A percentile compares a stretch with the other conserved stretches of the same genome.
Conservation (phyloP, 2,113 vertebrate genomes). For the Leptobrachium ailaonicum region DNA sequence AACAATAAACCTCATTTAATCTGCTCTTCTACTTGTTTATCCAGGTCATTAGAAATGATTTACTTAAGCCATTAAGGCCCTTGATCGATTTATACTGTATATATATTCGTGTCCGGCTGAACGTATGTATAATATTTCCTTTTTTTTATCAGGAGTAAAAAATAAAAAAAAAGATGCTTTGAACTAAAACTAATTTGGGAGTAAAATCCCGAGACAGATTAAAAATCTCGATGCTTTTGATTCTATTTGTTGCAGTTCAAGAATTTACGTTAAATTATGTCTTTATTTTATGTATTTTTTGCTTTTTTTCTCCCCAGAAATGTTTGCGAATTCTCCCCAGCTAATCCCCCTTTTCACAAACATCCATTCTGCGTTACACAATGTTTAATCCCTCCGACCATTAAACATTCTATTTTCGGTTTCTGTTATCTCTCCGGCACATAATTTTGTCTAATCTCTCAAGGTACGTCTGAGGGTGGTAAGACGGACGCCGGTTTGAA, state of each 20-base stretch:
- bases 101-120: constrained; percentile 12
- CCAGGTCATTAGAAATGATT: not conserved
- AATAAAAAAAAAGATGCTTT: not conserved
- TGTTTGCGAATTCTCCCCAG: constrained; percentile 12
- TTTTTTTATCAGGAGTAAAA: constrained; percentile 27
- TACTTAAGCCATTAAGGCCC: not conserved
- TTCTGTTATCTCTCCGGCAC: constrained; percentile 32
- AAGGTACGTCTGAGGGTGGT: constrained; percentile 42
- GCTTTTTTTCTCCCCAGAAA: not conserved
- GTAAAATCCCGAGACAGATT: no score
- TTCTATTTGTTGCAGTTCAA: not conserved
- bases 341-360: constrained; percentile 39
- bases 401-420: constrained; percentile 49
- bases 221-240: not conserved
- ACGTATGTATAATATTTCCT: constrained; percentile 5
- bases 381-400: constrained; percentile 50
- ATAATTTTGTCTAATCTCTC: constrained; percentile 56
- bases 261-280: no score
- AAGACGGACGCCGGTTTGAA: constrained; percentile 52
- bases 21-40: not conserved
- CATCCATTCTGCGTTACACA: constrained; percentile 42
- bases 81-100: not conserved
- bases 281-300: no score
- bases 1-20: not conserved
- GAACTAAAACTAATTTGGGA: no score